A percentile compares a stretch with the other conserved stretches of the same genome.
Evolutionary conservation across 2,113 vertebrate species (phyloP).

Genomic region (Todiramphus saurophagus): DNA sequence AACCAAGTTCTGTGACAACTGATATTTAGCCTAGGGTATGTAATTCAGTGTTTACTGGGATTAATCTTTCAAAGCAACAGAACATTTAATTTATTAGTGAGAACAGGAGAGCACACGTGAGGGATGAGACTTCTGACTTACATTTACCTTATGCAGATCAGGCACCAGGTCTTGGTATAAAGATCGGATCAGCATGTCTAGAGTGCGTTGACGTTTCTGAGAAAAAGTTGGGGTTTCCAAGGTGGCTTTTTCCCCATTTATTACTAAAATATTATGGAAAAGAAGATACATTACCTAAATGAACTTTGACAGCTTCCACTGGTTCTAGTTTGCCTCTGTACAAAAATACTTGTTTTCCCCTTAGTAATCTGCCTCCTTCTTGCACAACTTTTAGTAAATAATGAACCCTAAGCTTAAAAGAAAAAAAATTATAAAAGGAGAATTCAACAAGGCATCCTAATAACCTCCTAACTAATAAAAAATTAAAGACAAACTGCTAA

Average conservation of each 20-base stretch:
- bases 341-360: neutral
- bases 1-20: neutral
- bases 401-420: neutral
- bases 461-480: neutral
- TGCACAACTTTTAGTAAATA: neutral
- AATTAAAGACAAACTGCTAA: neutral
- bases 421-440: neutral
- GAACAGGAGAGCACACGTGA: neutral
- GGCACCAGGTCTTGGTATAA: slow-evolving; percentile 96
- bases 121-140: neutral
- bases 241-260: slow-evolving; percentile 99
- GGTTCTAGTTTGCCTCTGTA: neutral
- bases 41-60: neutral
- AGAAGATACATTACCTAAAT: neutral
- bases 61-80: neutral
- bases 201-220: slow-evolving; percentile 95
- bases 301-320: neutral
- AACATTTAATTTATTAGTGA: neutral
- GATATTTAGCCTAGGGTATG: neutral
- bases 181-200: slow-evolving; percentile 98
- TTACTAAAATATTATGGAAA: slow-evolving; percentile 80
- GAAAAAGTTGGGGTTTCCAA: slow-evolving; percentile 97
- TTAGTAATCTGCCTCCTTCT: neutral
- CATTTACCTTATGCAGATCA: slow-evolving; percentile 91
- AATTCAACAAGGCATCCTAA: neutral